Percentiles rank a stretch among this genome's conserved stretches.
These are phyloP conservation scores for Gobiocypris rarus DNA, from an alignment of 2,113 vertebrate genomes.

Conservation along the genomic window DNA sequence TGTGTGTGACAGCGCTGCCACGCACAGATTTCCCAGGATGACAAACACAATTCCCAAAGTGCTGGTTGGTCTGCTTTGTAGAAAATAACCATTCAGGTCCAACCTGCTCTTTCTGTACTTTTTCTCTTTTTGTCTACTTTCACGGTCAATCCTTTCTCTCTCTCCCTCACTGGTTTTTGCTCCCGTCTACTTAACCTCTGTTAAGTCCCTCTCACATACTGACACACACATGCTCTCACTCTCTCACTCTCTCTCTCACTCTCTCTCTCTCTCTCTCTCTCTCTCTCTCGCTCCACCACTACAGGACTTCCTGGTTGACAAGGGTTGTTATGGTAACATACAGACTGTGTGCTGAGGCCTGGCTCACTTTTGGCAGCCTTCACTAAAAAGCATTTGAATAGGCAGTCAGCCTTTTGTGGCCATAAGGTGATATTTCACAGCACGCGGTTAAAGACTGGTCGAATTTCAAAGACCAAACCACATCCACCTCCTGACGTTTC, in stretches of 20 bases:
- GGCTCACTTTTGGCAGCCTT: constrained; percentile 66
- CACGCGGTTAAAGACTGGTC: constrained; percentile 68
- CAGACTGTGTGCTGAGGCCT: constrained; percentile 62
- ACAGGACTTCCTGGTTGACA: constrained; percentile 76
- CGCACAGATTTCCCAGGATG: constrained; percentile 49
- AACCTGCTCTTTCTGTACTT: constrained; percentile 27
- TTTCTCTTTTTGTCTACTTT: constrained; percentile 29
- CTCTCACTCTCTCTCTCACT: constrained; percentile 46
- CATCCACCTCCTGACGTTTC: constrained; percentile 31
- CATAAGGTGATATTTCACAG: constrained; percentile 77
- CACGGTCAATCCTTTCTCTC: not conserved
- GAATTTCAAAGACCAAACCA: constrained; percentile 62
- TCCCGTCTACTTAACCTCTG: constrained; percentile 47
- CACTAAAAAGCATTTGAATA: constrained; percentile 58
- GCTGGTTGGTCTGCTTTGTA: constrained; percentile 35
- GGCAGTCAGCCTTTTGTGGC: constrained; percentile 68
- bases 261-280: constrained; percentile 56
- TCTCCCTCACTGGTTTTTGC: constrained; percentile 41
- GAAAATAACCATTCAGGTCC: constrained; percentile 37
- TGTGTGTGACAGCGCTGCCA: constrained; percentile 44
- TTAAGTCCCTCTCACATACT: constrained; percentile 46
- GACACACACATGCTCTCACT: constrained; percentile 30
- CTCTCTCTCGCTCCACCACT: constrained; percentile 54
- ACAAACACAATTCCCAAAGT: constrained; percentile 50
- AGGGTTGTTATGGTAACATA: constrained; percentile 71